Evolutionary conservation across 2,113 vertebrate species (phyloP), one percentile per base, ranked within the genome.

Genomic region (Zosterops borbonicus): DNA sequence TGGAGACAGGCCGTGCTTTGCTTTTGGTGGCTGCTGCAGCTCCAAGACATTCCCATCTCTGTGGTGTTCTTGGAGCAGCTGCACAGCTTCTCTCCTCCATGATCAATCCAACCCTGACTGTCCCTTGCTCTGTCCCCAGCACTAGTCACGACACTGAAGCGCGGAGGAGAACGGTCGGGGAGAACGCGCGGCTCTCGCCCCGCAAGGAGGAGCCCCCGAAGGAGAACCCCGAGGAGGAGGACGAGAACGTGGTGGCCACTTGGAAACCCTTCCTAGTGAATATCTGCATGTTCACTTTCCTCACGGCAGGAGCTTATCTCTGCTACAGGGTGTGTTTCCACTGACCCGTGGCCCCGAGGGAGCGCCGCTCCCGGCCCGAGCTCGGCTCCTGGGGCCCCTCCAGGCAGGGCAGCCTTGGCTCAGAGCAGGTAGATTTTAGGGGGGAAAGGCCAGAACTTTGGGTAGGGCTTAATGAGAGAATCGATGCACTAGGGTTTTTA

Each of bases 271-370:
- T 99, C 52, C 95, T 99, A 53, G 96, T 98, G 97, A 99, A 98
- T 23, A 91, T 99, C 88, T 99, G 99, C 96, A 89, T 99, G 97
- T 98, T 98, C 98, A 98, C 99, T 0, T 98, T 98, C 52, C 97
- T 99, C 73, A 98, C 98, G 2, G 98, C 99, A 8, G 98, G 99
- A 59, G 99, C 99, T 35, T 99, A 99, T 63, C 97, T 98, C 95
- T 99, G 98, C 95, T 99, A 99, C 97, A 97, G 99, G 98, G 98
- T 98, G 73, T 99, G 97, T 96, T 99, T 99, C 95, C 99, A 99
- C 69, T 99, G 98, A 98, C 35, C 92, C 16, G 2, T 17, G 83
- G 62, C 64, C 53, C 22, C 68, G 95, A 46, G 71, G 47, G 22
- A 39, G n/a, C 53, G 37, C 64, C 56, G 49, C 49, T 41, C 50